Evolutionary conservation across 2,113 vertebrate species (phyloP).

Genomic region (Crotalus viridis): DNA sequence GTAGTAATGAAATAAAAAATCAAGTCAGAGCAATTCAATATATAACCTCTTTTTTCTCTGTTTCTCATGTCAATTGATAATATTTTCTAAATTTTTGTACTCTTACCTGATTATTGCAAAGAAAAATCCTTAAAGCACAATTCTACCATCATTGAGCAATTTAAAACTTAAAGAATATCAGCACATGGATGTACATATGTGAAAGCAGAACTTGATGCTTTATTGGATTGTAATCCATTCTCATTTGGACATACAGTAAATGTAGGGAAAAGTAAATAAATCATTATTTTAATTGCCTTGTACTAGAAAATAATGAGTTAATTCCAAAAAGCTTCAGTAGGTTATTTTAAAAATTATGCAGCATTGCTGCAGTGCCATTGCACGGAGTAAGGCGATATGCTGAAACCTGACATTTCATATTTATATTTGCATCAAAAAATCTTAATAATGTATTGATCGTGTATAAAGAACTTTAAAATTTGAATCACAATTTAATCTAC

Average conservation of each 20-base stretch:
- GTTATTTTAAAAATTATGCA: not conserved
- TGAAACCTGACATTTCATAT: not conserved
- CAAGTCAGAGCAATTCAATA: constrained; percentile 8
- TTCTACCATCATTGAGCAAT: not conserved
- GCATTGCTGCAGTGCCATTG: not conserved
- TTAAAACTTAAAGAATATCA: not conserved
- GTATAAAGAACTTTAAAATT: not conserved
- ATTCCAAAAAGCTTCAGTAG: not conserved
- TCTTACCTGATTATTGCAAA: not conserved
- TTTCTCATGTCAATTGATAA: constrained; percentile 11
- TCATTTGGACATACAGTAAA: constrained; percentile 9
- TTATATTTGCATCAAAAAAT: not conserved
- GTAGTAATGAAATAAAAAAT: constrained; percentile 22
- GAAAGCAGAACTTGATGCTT: not conserved
- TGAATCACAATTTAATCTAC: not conserved
- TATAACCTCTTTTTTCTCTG: constrained; percentile 41
- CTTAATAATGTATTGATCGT: not conserved
- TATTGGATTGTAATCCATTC: constrained; percentile 2
- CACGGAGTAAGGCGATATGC: not conserved
- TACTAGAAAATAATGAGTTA: constrained; percentile 22
- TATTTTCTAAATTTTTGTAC: not conserved
- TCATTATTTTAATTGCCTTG: not conserved
- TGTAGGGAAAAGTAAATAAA: not conserved
- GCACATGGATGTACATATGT: not conserved
- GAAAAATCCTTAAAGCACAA: not conserved